Percentiles rank a stretch among this genome's conserved stretches.
phyloP scores from a whole-genome alignment of 2,888 invertebrate genomes.

The Xiphydria camelus region DNA sequence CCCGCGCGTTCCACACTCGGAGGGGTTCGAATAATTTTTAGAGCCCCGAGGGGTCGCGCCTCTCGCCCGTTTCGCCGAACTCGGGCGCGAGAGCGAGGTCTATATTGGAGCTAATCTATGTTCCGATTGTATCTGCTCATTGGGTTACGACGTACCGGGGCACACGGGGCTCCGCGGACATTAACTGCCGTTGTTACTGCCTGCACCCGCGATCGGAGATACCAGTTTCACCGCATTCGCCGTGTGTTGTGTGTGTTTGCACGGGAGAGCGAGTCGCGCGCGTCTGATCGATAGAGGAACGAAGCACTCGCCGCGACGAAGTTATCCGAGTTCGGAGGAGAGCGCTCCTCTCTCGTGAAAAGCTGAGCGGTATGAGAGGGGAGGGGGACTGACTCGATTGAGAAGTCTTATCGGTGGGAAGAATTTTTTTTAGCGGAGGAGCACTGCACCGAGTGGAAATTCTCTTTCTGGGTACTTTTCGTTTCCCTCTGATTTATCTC shows the following conservation, averaged over 20 bases:
- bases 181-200: conserved; percentile 55
- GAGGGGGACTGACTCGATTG: too few relatives aligned
- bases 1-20: too few relatives aligned
- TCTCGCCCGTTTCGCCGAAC: not conserved
- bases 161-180: conserved; percentile 51
- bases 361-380: too few relatives aligned
- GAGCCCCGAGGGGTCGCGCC: too few relatives aligned
- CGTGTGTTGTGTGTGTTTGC: conserved; percentile 42
- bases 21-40: too few relatives aligned
- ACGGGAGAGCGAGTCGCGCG: conserved; percentile 34
- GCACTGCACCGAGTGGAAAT: too few relatives aligned
- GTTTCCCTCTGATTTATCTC: too few relatives aligned
- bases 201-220: conserved; percentile 53
- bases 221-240: conserved; percentile 50
- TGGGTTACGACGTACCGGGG: conserved; percentile 51
- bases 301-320: conserved; percentile 19
- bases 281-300: conserved; percentile 48
- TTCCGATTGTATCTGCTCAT: conserved; percentile 55
- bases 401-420: too few relatives aligned
- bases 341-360: too few relatives aligned
- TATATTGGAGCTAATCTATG: conserved; percentile 55
- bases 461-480: too few relatives aligned
- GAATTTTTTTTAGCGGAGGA: too few relatives aligned
- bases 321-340: not conserved
- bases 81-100: conserved; percentile 39